Evolutionary conservation across 2,113 vertebrate species (phyloP), one percentile per base, ranked within the genome.

Genomic region (Platichthys flesus): DNA sequence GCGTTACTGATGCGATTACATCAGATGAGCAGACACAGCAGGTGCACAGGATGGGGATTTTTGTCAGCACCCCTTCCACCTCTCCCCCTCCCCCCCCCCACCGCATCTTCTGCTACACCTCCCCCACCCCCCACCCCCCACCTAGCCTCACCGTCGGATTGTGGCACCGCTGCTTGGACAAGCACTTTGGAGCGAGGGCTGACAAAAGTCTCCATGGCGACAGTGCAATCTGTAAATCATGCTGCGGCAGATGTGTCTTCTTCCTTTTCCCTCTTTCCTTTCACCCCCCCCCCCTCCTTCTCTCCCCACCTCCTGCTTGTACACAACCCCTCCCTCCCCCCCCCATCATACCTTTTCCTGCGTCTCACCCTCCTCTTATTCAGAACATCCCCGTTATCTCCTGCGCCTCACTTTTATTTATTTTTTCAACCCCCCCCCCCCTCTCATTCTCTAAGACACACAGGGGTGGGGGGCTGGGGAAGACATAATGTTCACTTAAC

Each of bases 181-280:
- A 79, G 74, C 75, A 85, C 84, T 92, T 84, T 88, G 86, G 90
- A 90, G 81, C 86, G 80, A 85, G 85, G 85, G 87, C 85, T 93
- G 93, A 94, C 92, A 94, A 94, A 95, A 93, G 91, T 93, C 91
- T 93, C 91, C 92, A 94, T 93, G 92, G 92, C 74, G 91, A 93
- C 91, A 86, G 90, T 85, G 89, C 85, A 89, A 93, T 92, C 90
- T 87, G 84, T 90, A 92, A 91, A 93, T 92, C 94, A 94, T 94
- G 92, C 93, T 90, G 92, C 88, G 81, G 86, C 86, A 91, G 86
- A 91, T 82, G 79, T 87, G 89, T 90, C 86, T 13, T 24, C 9
- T 24, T 24, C 9, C 14, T 14, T 12, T 56, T 24, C 86, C 86
- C 14, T 73, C 66, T 80, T 78, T 76, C 71, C 82, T 67, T 64